Base-by-base conservation (phyloP, 1,140 invertebrate genomes). In the Nebria ingens region DNA sequence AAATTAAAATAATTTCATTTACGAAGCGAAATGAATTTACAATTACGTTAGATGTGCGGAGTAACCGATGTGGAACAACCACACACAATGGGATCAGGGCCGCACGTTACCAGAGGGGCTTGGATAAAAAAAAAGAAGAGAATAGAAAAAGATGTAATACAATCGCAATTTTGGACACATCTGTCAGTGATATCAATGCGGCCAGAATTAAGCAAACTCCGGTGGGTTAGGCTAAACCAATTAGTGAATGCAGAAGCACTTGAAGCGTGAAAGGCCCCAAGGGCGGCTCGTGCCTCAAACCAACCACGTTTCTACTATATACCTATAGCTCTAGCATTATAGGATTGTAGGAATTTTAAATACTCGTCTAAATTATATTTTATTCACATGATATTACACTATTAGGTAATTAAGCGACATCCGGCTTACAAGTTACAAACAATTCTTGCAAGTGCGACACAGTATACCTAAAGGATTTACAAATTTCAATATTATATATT, bases 121-220 rank as follows among this genome's bases (percentile, higher is more conserved):
- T 34, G 25, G 25, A n/a, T 34, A 34, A 9, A n/a, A 34, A 9
- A n/a, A 9, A 34, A 9, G 25, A 9, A n/a, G n/a, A n/a, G 25
- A 34, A 34, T n/a, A n/a, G 6, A 45, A 45, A 45, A 45, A 45
- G 40, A 45, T 12, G 40, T 45, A 45, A 45, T 45, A 45, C 40
- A 45, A 45, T 45, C 40, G 40, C 40, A 45, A 45, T 45, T 45
- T 45, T 17, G 40, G 40, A 45, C 68, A 58, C 68, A 69, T 69
- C 68, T 69, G 68, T 65, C 66, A 68, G 57, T 64, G 68, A 69
- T 68, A 66, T 66, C 61, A 60, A 57, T 60, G 58, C 57, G 61
- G 58, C 49, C 38, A 55, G 62, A 68, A 69, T 69, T 64, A 65
- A 64, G 63, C 59, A 65, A 69, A 67, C 61, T 59, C 58, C 62